phyloP scores from a whole-genome alignment of 64 coral and sea anemone genomes.

The Cladopsammia gracilis region DNA sequence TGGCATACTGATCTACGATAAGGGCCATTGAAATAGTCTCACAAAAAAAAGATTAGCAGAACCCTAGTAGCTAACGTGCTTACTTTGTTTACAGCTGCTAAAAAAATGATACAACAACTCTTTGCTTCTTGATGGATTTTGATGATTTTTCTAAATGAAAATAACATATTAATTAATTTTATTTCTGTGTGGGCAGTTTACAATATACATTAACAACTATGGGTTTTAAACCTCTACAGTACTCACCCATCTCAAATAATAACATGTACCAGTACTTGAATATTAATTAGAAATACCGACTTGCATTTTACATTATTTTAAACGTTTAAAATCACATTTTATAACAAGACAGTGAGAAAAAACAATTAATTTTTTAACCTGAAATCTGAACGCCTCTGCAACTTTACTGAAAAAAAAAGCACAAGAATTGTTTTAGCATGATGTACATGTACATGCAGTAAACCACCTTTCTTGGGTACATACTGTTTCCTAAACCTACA shows the following conservation, averaged over 20 bases:
- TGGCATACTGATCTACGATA: no score
- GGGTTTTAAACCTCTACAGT: no score
- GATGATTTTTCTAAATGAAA: slow-evolving; percentile 67
- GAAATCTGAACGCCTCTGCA: slow-evolving; percentile 90
- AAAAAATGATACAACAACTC: slow-evolving; percentile 92
- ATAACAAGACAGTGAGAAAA: background rate
- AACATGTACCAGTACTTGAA: no score
- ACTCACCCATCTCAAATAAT: no score
- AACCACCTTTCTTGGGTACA: no score
- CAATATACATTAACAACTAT: no score
- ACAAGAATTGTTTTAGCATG: background rate
- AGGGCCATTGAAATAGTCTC: no score
- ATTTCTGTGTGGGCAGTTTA: no score
- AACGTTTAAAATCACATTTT: background rate
- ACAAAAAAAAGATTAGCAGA: background rate
- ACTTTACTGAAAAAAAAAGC: slow-evolving; percentile 63
- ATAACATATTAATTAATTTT: background rate
- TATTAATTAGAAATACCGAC: no score
- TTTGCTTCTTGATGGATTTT: slow-evolving; percentile 60
- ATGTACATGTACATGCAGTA: background rate
- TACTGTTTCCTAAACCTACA: no score
- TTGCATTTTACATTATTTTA: background rate
- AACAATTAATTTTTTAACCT: slow-evolving; percentile 58
- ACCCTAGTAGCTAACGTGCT: background rate
- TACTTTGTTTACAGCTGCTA: slow-evolving; percentile 92